Percentiles rank a stretch among this genome's conserved stretches.
Evolutionary conservation across 2,113 vertebrate species (phyloP).

Genomic region (Casuarius casuarius): DNA sequence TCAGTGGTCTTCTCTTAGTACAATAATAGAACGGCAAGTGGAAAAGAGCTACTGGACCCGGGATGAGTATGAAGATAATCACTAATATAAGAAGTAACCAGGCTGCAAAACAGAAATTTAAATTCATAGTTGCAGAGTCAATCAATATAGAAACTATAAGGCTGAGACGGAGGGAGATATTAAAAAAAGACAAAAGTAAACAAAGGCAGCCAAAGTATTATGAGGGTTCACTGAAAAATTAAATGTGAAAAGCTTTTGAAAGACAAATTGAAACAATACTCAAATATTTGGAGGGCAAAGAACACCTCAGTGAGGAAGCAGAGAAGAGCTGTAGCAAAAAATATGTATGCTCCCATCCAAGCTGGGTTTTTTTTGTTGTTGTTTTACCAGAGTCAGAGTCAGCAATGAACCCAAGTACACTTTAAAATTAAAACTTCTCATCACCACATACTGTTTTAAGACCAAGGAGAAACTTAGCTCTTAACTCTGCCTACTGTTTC

Average conservation of each 20-base stretch:
- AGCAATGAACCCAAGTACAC: not conserved
- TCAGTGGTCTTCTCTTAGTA: not conserved
- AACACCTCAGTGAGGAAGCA: not conserved
- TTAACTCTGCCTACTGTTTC: not conserved
- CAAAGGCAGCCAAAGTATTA: not conserved
- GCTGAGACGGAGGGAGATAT: not conserved
- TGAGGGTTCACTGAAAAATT: not conserved
- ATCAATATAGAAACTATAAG: not conserved
- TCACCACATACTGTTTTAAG: not conserved
- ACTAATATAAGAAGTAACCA: fast-evolving
- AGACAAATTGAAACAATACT: not conserved
- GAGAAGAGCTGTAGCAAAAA: not conserved
- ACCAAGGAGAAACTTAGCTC: not conserved
- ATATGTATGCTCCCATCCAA: not conserved
- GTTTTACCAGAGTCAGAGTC: not conserved
- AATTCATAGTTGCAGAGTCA: not conserved
- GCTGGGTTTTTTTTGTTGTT: not conserved
- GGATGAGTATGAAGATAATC: not conserved
- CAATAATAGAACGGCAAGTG: not conserved
- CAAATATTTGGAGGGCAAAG: not conserved
- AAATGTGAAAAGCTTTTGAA: not conserved
- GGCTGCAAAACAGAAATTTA: not conserved
- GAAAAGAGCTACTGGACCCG: not conserved
- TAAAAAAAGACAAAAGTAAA: not conserved
- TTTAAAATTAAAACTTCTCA: not conserved